Evolutionary conservation across 1,140 invertebrate genomes (phyloP), one percentile per base, ranked within the genome.

Genomic region (Plodia interpunctella): DNA sequence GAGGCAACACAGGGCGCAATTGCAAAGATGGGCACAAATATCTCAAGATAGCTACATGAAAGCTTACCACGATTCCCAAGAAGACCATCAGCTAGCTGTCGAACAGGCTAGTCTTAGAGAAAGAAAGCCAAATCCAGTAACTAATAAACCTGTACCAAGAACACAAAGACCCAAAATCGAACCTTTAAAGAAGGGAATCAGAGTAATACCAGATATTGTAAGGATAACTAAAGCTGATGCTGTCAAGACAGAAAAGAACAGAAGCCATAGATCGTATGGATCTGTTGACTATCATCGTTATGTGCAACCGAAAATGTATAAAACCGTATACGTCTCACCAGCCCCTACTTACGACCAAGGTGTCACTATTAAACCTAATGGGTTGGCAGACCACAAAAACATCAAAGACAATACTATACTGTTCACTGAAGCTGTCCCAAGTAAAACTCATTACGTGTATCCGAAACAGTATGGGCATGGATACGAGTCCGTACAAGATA

Each of bases 1-100:
- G 11, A 70, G 87, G 49, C 87, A 89, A 54, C 87, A 87, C 30
- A 77, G 80, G 71, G 87, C 83, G 0, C 87, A 87, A 54, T 55
- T 89, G 5, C 83, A 85, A 62, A 79, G 83, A 65, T 79, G 79
- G 77, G 72, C 63, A 0, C 75, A 81, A 60, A 69, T 68, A 19
- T 83, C 83, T 0, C 64, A 79, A 49, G 63, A 90, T 35, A 90
- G 83, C 55, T 90, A 90, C 59, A 84, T 90, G 78, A 83, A 78
- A 81, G 84, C 87, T 5, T 88, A 90, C 50, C 83, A 86, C 13
- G 87, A 90, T 54, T 80, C 80, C 10, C 88, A 90, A 64, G 89
- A 90, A 64, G 83, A 65, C 50, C 86, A 88, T 60, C 89, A 90
- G 49, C 58, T 83, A 21, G 88, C 80, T 17, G 35, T 86, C 49